phyloP scores from a whole-genome alignment of 1,140 invertebrate species.

The Tigriopus japonicus region DNA sequence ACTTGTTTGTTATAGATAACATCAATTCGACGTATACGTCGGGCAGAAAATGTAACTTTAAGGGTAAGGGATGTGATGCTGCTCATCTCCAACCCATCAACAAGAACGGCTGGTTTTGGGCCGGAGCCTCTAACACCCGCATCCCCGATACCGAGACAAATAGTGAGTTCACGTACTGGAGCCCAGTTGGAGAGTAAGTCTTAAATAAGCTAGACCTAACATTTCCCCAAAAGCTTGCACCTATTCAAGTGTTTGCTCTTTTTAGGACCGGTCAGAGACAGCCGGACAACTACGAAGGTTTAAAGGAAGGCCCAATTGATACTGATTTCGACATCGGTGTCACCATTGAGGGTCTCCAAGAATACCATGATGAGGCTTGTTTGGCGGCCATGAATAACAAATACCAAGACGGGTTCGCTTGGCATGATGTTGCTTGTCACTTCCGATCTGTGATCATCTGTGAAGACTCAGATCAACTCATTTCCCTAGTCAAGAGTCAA shows the following conservation, averaged over 20 bases:
- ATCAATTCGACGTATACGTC: slow-evolving; percentile 61
- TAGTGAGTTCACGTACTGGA: slow-evolving; percentile 21
- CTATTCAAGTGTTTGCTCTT: slow-evolving; percentile 16
- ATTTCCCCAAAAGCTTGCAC: not conserved
- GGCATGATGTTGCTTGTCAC: slow-evolving; percentile 67
- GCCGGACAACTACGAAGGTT: slow-evolving; percentile 53
- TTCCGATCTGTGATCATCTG: slow-evolving; percentile 43
- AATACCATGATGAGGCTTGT: slow-evolving; percentile 44
- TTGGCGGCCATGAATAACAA: slow-evolving; percentile 57
- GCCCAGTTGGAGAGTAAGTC: slow-evolving; percentile 42
- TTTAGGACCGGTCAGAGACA: slow-evolving; percentile 47
- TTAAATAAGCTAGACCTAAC: not conserved
- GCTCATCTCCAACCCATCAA: slow-evolving; percentile 47
- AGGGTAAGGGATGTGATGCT: slow-evolving; percentile 51
- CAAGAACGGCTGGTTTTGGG: slow-evolving; percentile 66
- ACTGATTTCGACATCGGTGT: slow-evolving; percentile 12
- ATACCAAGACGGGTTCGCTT: slow-evolving; percentile 64
- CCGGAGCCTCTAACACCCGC: slow-evolving; percentile 53
- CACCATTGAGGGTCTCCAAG: slow-evolving; percentile 13
- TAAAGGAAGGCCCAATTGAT: slow-evolving; percentile 39
- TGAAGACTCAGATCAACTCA: slow-evolving; percentile 71
- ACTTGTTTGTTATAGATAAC: slow-evolving; percentile 21
- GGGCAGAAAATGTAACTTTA: slow-evolving; percentile 75
- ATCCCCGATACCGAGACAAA: slow-evolving; percentile 47
- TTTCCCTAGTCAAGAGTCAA: slow-evolving; percentile 40